phyloP scores from a whole-genome alignment of 2,888 invertebrate species.

The Himalopsyche japonica region DNA sequence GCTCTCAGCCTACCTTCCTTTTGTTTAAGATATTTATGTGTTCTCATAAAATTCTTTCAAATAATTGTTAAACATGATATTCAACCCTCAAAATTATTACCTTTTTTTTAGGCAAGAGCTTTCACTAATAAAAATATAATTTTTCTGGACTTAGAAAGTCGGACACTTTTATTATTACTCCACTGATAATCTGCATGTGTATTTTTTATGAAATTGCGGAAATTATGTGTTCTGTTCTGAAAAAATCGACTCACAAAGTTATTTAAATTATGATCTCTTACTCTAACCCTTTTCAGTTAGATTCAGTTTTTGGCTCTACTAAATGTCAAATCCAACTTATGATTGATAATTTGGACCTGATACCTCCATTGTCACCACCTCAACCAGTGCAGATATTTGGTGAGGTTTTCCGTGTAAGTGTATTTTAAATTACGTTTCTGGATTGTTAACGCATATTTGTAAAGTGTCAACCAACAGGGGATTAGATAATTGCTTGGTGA shows the following conservation, averaged over 20 bases:
- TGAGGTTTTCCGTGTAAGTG: not conserved
- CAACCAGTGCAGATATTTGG: conserved; percentile 25
- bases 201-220: not conserved
- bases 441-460: too few relatives aligned
- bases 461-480: too few relatives aligned
- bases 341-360: not conserved
- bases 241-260: not conserved
- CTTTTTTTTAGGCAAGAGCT: too few relatives aligned
- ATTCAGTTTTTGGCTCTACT: not conserved
- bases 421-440: not conserved
- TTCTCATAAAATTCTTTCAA: too few relatives aligned
- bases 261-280: not conserved
- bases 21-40: too few relatives aligned
- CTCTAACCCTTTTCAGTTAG: not conserved
- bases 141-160: too few relatives aligned
- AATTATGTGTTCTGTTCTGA: not conserved
- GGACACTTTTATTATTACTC: not conserved
- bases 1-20: too few relatives aligned
- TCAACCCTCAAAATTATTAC: not conserved
- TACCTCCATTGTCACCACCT: not conserved
- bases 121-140: too few relatives aligned
- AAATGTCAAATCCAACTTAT: not conserved
- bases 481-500: too few relatives aligned
- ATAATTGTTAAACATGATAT: too few relatives aligned
- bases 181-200: not conserved